Evolutionary conservation across 2,888 invertebrate species (phyloP).

Genomic region (Drosophila fungiperda): DNA sequence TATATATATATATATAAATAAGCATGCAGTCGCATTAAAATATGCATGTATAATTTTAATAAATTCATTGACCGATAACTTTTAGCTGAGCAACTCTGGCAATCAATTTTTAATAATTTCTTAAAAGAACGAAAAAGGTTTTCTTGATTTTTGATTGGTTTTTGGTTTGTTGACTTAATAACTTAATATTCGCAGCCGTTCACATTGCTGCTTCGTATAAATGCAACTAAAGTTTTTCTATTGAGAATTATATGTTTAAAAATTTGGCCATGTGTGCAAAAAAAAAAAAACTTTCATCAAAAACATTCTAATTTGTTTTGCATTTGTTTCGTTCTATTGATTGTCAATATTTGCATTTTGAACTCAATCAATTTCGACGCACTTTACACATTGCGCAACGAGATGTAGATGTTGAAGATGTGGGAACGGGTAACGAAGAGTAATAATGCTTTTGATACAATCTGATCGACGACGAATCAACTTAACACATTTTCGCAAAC

Average conservation of each 20-base stretch:
- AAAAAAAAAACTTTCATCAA: neutral
- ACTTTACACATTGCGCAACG: slow-evolving; percentile 4
- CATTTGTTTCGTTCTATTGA: slow-evolving; percentile 14
- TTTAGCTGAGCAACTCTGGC: neutral
- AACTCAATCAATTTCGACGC: slow-evolving; percentile 27
- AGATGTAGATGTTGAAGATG: too few relatives aligned
- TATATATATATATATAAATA: neutral
- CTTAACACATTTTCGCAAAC: slow-evolving; percentile 45
- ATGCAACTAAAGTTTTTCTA: neutral
- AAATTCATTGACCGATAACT: neutral
- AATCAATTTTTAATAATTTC: neutral
- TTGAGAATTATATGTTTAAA: neutral
- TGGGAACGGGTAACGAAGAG: neutral
- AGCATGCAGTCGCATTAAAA: neutral
- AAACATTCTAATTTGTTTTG: neutral
- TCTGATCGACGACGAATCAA: slow-evolving; percentile 48
- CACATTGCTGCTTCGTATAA: neutral
- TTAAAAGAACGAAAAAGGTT: neutral
- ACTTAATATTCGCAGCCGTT: neutral
- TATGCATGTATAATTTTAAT: neutral
- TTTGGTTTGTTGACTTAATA: neutral
- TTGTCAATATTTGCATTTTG: slow-evolving; percentile 42
- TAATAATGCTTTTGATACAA: slow-evolving; percentile 6
- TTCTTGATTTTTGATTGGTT: too few relatives aligned
- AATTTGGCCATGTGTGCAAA: neutral